These are phyloP conservation scores for Agrilus planipennis DNA, from an alignment of 1,140 invertebrate species.

Conservation along the genomic window DNA sequence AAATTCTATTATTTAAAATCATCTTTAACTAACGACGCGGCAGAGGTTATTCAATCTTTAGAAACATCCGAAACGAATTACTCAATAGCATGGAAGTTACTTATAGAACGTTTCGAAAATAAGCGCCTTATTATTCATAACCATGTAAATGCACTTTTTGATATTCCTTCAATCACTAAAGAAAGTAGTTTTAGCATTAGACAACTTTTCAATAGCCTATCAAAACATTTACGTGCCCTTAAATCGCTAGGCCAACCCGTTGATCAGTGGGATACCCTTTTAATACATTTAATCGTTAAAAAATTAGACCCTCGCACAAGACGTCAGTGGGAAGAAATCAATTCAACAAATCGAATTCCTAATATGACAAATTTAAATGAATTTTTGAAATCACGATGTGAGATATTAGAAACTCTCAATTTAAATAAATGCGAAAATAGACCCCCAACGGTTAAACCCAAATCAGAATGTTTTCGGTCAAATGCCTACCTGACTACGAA, in stretches of 20 bases:
- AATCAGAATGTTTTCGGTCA: not conserved
- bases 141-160: slow-evolving; percentile 25
- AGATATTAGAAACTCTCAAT: slow-evolving; percentile 1
- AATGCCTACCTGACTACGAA: not conserved
- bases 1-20: slow-evolving; percentile 26
- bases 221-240: slow-evolving; percentile 25
- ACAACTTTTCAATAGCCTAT: slow-evolving; percentile 24
- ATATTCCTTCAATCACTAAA: slow-evolving; percentile 15
- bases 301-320: slow-evolving; percentile 11
- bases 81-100: slow-evolving; percentile 22
- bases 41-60: slow-evolving; percentile 22
- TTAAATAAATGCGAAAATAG: not conserved
- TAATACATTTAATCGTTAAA: slow-evolving; percentile 6
- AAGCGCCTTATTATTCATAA: slow-evolving; percentile 25
- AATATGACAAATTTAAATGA: not conserved
- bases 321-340: slow-evolving; percentile 7
- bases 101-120: slow-evolving; percentile 30
- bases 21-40: slow-evolving; percentile 22
- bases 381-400: slow-evolving; percentile 6
- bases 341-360: not conserved
- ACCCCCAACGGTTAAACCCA: slow-evolving; percentile 1
- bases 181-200: slow-evolving; percentile 19
- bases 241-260: slow-evolving; percentile 19
- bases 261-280: slow-evolving; percentile 12
- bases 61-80: slow-evolving; percentile 29